Evolutionary conservation across 2,888 invertebrate genomes (phyloP).

Genomic region (Meiosimyza decipiens): DNA sequence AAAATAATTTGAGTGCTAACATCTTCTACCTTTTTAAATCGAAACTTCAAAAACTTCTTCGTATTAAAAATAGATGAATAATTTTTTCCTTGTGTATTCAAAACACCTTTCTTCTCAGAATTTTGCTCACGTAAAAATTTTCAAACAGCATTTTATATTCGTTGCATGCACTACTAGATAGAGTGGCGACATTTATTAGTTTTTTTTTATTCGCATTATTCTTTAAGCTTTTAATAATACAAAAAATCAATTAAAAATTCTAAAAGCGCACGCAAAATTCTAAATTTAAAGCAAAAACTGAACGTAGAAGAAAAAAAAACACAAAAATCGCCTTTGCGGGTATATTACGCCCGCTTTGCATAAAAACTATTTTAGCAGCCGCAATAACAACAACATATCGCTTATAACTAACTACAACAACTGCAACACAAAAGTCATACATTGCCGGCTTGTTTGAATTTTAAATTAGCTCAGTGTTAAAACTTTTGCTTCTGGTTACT

Average conservation of each 20-base stretch:
- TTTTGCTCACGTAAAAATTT: conserved; percentile 17
- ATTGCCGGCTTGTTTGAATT: conserved; percentile 10
- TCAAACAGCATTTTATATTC: conserved; percentile 8
- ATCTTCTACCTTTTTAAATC: too few relatives aligned
- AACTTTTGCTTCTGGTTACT: too few relatives aligned
- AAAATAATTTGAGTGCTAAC: too few relatives aligned
- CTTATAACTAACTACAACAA: neutral
- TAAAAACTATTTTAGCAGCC: conserved; percentile 14
- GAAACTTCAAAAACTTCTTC: too few relatives aligned
- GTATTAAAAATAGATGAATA: too few relatives aligned
- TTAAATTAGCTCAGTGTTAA: neutral
- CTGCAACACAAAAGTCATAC: neutral
- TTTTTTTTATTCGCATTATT: neutral
- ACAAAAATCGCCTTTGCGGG: conserved; percentile 3
- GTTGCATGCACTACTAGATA: conserved; percentile 15
- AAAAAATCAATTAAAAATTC: conserved; percentile 28
- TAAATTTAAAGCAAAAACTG: neutral
- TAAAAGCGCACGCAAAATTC: conserved; percentile 14
- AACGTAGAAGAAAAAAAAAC: neutral
- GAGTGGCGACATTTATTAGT: conserved; percentile 2
- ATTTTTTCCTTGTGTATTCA: too few relatives aligned
- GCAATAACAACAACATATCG: neutral
- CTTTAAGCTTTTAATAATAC: conserved; percentile 3
- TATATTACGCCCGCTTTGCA: conserved; percentile 21
- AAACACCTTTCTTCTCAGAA: neutral